A percentile compares a stretch with the other conserved stretches of the same genome.
Evolutionary conservation across 2,113 vertebrate species (phyloP).

Genomic region (Empidonax alnorum): DNA sequence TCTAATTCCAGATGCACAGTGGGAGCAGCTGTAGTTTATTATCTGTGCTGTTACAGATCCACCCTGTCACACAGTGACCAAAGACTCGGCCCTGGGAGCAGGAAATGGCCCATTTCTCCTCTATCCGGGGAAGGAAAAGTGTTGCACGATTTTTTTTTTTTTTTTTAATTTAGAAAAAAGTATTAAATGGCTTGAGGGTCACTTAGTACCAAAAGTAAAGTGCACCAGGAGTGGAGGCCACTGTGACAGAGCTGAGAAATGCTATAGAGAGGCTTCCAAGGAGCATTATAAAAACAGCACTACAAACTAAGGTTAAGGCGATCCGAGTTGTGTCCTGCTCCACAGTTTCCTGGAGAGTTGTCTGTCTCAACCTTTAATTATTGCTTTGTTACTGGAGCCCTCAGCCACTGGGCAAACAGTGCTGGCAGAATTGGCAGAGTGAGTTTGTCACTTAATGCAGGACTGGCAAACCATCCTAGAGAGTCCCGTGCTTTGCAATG

Average conservation of each 20-base stretch:
- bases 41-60: neutral
- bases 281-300: neutral
- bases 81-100: accelerated
- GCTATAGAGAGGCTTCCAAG: neutral
- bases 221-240: conserved; percentile 64
- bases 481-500: neutral
- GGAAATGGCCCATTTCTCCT: neutral
- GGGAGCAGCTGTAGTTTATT: neutral
- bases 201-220: conserved; percentile 79
- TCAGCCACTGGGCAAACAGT: conserved; percentile 36
- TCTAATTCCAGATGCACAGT: neutral
- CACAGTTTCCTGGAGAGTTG: neutral
- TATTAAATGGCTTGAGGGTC: conserved; percentile 23
- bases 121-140: neutral
- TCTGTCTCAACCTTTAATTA: conserved; percentile 48
- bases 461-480: neutral
- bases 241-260: conserved; percentile 5
- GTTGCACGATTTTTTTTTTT: neutral
- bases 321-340: neutral
- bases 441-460: conserved; percentile 5
- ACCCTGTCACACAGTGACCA: neutral
- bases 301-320: conserved; percentile 62
- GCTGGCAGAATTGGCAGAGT: conserved; percentile 59
- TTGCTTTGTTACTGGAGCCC: conserved; percentile 68
- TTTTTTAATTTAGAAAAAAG: neutral